Percentiles rank a stretch among this genome's conserved stretches.
These are phyloP conservation scores for Condylostylus longicornis DNA, from an alignment of 1,140 invertebrate genomes.

Conservation along the genomic window DNA sequence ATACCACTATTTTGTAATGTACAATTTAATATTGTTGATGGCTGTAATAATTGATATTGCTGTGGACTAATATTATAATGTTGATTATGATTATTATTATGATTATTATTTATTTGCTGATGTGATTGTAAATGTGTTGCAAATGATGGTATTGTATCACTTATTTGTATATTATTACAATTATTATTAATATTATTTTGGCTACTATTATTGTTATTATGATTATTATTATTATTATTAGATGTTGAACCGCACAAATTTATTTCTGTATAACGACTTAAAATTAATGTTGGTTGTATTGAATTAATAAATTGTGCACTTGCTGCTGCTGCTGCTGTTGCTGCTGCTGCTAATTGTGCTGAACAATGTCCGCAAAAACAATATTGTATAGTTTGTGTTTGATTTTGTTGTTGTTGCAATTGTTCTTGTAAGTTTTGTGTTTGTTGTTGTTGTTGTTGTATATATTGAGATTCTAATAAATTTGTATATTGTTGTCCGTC, in stretches of 20 bases:
- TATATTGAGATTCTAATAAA: constrained; percentile 11
- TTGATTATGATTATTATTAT: not conserved
- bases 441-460: constrained; percentile 3
- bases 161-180: too few species aligned
- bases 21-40: too few species aligned
- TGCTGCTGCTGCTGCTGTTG: constrained; percentile 15
- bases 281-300: constrained; percentile 12
- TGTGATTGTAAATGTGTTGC: constrained; percentile 11
- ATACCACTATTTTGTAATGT: too few species aligned
- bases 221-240: too few species aligned
- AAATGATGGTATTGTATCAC: constrained; percentile 11
- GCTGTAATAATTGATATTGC: not conserved
- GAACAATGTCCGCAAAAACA: constrained; percentile 8
- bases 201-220: too few species aligned
- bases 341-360: constrained; percentile 3
- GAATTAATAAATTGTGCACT: constrained; percentile 14
- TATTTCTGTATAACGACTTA: constrained; percentile 7
- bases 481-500: constrained; percentile 13
- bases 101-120: constrained; percentile 10
- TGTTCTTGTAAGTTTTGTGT: constrained; percentile 22
- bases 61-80: not conserved
- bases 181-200: too few species aligned
- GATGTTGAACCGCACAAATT: constrained; percentile 6
- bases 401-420: constrained; percentile 32
- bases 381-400: constrained; percentile 21